These are phyloP conservation scores for Phalacrocorax aristotelis DNA, from an alignment of 2,113 vertebrate genomes.

Conservation along the genomic window DNA sequence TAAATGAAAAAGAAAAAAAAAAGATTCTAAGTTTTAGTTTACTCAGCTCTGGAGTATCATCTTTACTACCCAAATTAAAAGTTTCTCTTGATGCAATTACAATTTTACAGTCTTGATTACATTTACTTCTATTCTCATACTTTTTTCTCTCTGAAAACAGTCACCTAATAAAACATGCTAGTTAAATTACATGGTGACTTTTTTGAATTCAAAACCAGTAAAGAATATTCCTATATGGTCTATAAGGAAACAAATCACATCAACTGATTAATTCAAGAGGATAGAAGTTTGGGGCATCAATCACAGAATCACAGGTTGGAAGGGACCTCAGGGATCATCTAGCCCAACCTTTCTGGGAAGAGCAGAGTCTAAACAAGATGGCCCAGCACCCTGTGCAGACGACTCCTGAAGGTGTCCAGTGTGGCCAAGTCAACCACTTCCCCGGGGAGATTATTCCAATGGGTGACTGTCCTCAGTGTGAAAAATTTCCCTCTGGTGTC, in stretches of 20 bases:
- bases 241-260: neutral
- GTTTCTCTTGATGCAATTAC: neutral
- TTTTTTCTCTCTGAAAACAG: neutral
- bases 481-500: too few relatives aligned
- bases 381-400: too few relatives aligned
- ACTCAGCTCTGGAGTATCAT: neutral
- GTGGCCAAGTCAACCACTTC: too few relatives aligned
- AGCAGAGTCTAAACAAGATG: too few relatives aligned
- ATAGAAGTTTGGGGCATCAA: neutral
- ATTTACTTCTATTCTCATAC: neutral
- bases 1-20: neutral
- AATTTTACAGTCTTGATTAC: neutral
- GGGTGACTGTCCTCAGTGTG: too few relatives aligned
- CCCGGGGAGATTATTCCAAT: too few relatives aligned
- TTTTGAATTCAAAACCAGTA: neutral
- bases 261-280: neutral
- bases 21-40: neutral
- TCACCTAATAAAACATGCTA: neutral
- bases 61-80: neutral
- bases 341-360: too few relatives aligned
- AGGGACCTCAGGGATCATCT: too few relatives aligned
- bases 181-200: neutral
- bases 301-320: too few relatives aligned
- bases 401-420: too few relatives aligned
- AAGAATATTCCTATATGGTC: neutral